These are phyloP conservation scores for Orthosia incerta DNA, from an alignment of 2,888 invertebrate species.

Conservation along the genomic window DNA sequence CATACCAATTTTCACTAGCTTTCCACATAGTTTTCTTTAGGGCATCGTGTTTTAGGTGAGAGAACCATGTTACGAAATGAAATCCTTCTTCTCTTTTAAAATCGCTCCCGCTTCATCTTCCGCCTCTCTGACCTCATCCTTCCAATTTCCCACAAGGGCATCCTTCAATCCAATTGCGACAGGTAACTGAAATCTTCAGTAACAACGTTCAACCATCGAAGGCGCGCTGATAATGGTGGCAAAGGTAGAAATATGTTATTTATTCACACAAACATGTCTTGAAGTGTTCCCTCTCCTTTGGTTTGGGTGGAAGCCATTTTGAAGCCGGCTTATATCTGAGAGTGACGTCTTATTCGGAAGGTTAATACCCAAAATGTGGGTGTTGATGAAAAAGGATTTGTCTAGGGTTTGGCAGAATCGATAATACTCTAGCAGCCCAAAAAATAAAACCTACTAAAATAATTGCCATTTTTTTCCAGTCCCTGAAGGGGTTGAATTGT, in stretches of 20 bases:
- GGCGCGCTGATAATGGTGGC: conserved; percentile 34
- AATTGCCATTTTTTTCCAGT: background rate
- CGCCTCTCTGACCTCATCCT: background rate
- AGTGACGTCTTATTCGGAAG: conserved; percentile 41
- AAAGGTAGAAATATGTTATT: conserved; percentile 49
- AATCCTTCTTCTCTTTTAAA: background rate
- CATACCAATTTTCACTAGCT: background rate
- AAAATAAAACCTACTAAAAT: background rate
- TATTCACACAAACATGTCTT: conserved; percentile 39
- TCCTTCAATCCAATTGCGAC: conserved; percentile 58
- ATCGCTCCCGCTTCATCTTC: conserved; percentile 22
- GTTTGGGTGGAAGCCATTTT: conserved; percentile 23
- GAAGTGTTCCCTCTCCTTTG: conserved; percentile 24
- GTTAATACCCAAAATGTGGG: conserved; percentile 15
- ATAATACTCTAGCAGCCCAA: background rate
- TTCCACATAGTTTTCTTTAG: background rate
- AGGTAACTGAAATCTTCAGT: conserved; percentile 61
- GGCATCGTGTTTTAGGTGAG: too few species aligned
- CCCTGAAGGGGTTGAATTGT: too few species aligned
- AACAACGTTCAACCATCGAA: conserved; percentile 53
- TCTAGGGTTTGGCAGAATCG: background rate
- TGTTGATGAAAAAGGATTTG: conserved; percentile 1
- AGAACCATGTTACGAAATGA: background rate
- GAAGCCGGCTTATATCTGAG: conserved; percentile 31
- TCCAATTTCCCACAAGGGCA: conserved; percentile 52